Evolutionary conservation across 2,888 invertebrate species (phyloP).

Genomic region (Cloeon dipterum): DNA sequence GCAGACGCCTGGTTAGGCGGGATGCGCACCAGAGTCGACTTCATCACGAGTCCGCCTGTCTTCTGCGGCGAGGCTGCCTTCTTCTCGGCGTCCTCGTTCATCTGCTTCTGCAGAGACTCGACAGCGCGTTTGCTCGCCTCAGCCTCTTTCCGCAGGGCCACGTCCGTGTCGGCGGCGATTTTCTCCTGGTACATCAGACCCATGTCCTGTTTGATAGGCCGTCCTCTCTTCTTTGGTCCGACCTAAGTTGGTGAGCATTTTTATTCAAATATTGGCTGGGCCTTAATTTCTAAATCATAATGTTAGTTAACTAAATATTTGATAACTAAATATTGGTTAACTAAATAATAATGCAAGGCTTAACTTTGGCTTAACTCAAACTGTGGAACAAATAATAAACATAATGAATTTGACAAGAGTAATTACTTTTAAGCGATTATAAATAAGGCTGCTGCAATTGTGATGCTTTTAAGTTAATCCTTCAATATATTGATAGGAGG

Average conservation of each 20-base stretch:
- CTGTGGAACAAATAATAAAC: no score
- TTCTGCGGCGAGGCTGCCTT: conserved; percentile 18
- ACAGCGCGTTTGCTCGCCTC: conserved; percentile 20
- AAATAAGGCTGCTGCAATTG: no score
- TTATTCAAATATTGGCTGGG: no score
- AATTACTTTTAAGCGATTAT: no score
- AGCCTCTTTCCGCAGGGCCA: conserved; percentile 15
- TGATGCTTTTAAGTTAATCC: no score
- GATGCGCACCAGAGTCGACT: conserved; percentile 3
- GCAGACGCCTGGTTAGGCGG: not conserved
- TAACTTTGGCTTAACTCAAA: no score
- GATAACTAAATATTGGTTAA: no score
- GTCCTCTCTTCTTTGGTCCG: conserved; percentile 7
- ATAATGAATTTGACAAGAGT: no score
- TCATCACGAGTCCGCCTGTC: conserved; percentile 12
- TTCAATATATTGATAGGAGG: no score
- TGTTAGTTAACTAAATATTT: no score
- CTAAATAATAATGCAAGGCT: no score
- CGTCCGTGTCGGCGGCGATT: conserved; percentile 8
- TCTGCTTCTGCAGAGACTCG: conserved; percentile 20
- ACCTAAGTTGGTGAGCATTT: conserved; percentile 4
- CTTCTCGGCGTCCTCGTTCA: conserved; percentile 16
- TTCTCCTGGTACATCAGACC: conserved; percentile 9
- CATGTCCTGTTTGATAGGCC: conserved; percentile 8
- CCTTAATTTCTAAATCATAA: no score